Evolutionary conservation across 2,888 invertebrate genomes (phyloP).

Genomic region (Heteromurus nitidus): DNA sequence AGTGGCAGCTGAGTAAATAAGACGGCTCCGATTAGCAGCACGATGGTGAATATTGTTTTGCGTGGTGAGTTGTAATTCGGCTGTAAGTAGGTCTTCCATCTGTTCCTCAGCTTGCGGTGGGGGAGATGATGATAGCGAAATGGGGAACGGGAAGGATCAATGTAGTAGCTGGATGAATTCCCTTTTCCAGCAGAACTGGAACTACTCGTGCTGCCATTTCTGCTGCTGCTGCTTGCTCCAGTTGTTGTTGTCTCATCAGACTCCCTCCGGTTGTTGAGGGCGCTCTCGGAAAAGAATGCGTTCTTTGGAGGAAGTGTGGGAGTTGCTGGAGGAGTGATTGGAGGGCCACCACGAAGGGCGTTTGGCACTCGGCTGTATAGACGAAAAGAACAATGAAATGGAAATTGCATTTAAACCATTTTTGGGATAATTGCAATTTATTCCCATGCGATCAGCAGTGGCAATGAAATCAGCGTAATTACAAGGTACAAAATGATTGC

Average conservation of each 20-base stretch:
- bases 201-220: slow-evolving; percentile 53
- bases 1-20: slow-evolving; percentile 71
- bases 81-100: slow-evolving; percentile 71
- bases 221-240: slow-evolving; percentile 24
- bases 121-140: slow-evolving; percentile 53
- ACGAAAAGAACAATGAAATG: no score
- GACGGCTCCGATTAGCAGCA: slow-evolving; percentile 71
- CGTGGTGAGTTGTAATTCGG: slow-evolving; percentile 71
- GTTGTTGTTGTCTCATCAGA: slow-evolving; percentile 44
- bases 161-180: slow-evolving; percentile 40
- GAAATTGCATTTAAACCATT: no score
- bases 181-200: slow-evolving; percentile 7
- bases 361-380: slow-evolving; percentile 37
- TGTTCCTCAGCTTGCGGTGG: slow-evolving; percentile 46
- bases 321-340: slow-evolving; percentile 58
- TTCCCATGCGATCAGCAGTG: no score
- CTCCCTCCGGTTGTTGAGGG: slow-evolving; percentile 47
- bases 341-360: slow-evolving; percentile 31
- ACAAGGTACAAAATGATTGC: no score
- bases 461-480: no score
- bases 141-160: slow-evolving; percentile 51
- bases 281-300: slow-evolving; percentile 58
- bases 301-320: slow-evolving; percentile 60
- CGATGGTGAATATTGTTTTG: slow-evolving; percentile 72
- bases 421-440: no score